A percentile compares a stretch with the other conserved stretches of the same genome.
phyloP scores from a whole-genome alignment of 2,113 vertebrate species.

The Bujurquina vittata region DNA sequence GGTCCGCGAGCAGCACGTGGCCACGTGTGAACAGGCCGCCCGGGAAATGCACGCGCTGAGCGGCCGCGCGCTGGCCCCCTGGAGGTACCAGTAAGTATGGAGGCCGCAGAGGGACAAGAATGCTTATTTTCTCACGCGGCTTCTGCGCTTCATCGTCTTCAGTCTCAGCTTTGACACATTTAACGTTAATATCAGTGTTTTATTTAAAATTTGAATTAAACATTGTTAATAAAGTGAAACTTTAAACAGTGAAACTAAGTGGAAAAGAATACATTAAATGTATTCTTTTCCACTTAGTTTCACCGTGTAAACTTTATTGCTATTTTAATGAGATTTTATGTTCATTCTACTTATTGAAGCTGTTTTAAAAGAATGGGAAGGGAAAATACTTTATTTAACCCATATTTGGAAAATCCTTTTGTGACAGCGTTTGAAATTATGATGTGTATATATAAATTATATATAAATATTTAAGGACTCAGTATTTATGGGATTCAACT shows the following conservation, averaged over 20 bases:
- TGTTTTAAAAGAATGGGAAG: neutral
- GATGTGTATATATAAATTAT: no score
- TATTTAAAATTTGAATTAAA: no score
- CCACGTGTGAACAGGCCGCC: neutral
- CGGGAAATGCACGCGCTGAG: neutral
- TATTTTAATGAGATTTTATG: no score
- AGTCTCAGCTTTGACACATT: neutral
- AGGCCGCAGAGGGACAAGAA: neutral
- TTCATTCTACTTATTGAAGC: neutral
- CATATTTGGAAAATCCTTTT: neutral
- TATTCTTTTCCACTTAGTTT: no score
- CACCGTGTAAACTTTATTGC: no score
- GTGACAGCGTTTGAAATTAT: neutral
- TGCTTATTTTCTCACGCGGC: rapidly evolving
- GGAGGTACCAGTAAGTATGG: neutral
- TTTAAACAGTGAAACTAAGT: no score
- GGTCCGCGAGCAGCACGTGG: rapidly evolving
- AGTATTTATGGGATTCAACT: no score
- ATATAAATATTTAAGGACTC: no score
- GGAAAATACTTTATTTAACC: neutral
- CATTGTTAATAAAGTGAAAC: no score
- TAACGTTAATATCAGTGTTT: neutral
- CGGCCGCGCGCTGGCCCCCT: neutral
- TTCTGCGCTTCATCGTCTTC: neutral
- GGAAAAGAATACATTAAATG: no score